Conservation (phyloP, 2,888 invertebrate genomes). For the Thelaira solivaga region DNA sequence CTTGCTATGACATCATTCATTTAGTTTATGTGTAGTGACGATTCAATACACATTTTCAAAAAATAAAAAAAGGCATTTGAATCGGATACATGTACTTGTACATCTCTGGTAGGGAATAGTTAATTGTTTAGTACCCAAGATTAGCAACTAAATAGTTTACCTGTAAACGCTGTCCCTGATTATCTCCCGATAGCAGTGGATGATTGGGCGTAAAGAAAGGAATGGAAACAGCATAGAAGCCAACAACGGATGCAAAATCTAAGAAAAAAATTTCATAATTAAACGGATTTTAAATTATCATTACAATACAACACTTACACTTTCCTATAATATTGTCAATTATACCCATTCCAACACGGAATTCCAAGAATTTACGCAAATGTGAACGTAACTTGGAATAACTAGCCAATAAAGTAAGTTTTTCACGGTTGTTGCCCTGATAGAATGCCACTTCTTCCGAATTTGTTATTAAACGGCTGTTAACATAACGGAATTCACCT, state of each 20-base stretch:
- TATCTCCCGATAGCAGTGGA: conserved; percentile 81
- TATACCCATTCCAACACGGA: conserved; percentile 94
- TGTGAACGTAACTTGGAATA: conserved; percentile 93
- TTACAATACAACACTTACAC: conserved; percentile 82
- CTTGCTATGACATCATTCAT: too few relatives aligned
- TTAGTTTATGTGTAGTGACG: too few relatives aligned
- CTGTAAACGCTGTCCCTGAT: conserved; percentile 88
- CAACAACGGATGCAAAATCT: conserved; percentile 97
- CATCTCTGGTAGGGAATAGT: too few relatives aligned
- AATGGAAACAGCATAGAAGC: conserved; percentile 95
- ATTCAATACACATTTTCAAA: too few relatives aligned
- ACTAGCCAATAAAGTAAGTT: conserved; percentile 89
- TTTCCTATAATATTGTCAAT: conserved; percentile 97
- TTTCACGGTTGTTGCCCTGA: conserved; percentile 91
- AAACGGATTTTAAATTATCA: neutral
- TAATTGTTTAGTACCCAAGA: too few relatives aligned
- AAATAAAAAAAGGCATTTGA: too few relatives aligned
- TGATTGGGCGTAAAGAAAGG: conserved; percentile 92
- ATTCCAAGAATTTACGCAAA: conserved; percentile 90
- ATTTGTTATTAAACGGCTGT: conserved; percentile 96
- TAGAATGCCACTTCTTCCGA: conserved; percentile 90
- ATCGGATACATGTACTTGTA: too few relatives aligned
- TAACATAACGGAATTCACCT: conserved; percentile 98
- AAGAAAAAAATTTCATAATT: too few relatives aligned
- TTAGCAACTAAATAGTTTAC: conserved; percentile 76